Evolutionary conservation across 2,797 vertebrate genomes (phyloP), one percentile per base, ranked within the genome.

Genomic region (Sternotherus odoratus): DNA sequence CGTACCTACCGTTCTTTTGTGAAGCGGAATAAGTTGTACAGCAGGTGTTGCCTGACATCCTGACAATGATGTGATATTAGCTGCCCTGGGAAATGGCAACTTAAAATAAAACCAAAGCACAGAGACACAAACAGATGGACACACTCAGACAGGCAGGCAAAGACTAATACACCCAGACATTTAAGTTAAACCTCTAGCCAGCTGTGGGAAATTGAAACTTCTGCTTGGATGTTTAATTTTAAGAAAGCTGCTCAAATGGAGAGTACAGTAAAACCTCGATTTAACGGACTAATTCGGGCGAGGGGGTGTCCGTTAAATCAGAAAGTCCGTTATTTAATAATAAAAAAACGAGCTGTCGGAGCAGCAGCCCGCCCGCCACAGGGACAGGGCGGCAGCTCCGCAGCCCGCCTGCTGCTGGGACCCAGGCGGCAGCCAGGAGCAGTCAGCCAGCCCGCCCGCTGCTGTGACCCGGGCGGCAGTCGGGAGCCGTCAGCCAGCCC

Each of bases 241-340:
- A 66, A 88, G 86, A 88, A 93, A 95, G 51, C 43, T 89, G 39
- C 30, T 87, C 83, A 63, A 86, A 75, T 39, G 28, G 78, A 89
- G 86, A 8, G 30, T 28, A 24, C n/a, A n/a, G n/a, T n/a, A n/a
- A n/a, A n/a, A n/a, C n/a, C n/a, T n/a, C n/a, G n/a, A n/a, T n/a
- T n/a, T n/a, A n/a, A n/a, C n/a, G n/a, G n/a, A n/a, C n/a, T n/a
- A n/a, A n/a, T n/a, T n/a, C n/a, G n/a, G n/a, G n/a, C n/a, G n/a
- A n/a, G n/a, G n/a, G n/a, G n/a, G n/a, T n/a, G n/a, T n/a, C n/a
- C n/a, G n/a, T n/a, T n/a, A n/a, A n/a, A n/a, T n/a, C n/a, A n/a
- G n/a, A n/a, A n/a, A n/a, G n/a, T n/a, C n/a, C n/a, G n/a, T n/a
- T n/a, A n/a, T n/a, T n/a, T n/a, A n/a, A n/a, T n/a, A n/a, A n/a